Percentiles rank a stretch among this genome's conserved stretches.
Conservation (phyloP, 2,113 vertebrate genomes). For the Mus pahari region DNA sequence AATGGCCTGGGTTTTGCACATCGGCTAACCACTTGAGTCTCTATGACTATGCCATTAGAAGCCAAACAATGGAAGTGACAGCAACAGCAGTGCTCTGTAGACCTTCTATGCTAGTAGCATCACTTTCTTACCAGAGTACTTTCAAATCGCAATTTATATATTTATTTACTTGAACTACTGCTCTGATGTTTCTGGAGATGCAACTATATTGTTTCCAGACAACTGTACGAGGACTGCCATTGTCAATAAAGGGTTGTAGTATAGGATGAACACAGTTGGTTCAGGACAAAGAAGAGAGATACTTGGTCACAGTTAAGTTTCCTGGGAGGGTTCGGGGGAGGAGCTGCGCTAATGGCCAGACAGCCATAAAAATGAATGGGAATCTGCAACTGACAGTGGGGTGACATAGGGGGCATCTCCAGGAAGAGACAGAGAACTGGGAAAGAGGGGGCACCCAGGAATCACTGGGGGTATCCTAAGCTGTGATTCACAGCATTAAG, state of each 20-base stretch:
- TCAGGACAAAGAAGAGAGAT: constrained; percentile 14
- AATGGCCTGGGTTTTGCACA: constrained; percentile 45
- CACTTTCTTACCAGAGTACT: neutral
- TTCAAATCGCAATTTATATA: neutral
- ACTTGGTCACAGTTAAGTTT: neutral
- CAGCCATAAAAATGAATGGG: too few relatives aligned
- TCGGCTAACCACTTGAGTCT: constrained; percentile 38
- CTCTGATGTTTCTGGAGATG: constrained; percentile 18
- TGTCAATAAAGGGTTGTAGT: neutral
- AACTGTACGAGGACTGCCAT: neutral
- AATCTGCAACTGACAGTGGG: too few relatives aligned
- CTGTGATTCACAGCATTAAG: too few relatives aligned
- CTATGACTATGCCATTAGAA: constrained; percentile 11
- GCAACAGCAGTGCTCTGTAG: neutral
- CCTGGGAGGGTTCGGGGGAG: too few relatives aligned
- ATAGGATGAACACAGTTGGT: neutral
- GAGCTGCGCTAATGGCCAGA: too few relatives aligned
- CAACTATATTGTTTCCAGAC: neutral
- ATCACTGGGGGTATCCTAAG: too few relatives aligned
- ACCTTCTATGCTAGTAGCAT: neutral
- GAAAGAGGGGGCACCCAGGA: too few relatives aligned
- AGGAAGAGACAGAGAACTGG: too few relatives aligned
- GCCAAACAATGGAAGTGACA: neutral
- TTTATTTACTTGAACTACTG: neutral
- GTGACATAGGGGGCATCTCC: too few relatives aligned